These are phyloP conservation scores for Cremastinae sp. DNA, from an alignment of 2,888 invertebrate genomes.

Conservation along the genomic window DNA sequence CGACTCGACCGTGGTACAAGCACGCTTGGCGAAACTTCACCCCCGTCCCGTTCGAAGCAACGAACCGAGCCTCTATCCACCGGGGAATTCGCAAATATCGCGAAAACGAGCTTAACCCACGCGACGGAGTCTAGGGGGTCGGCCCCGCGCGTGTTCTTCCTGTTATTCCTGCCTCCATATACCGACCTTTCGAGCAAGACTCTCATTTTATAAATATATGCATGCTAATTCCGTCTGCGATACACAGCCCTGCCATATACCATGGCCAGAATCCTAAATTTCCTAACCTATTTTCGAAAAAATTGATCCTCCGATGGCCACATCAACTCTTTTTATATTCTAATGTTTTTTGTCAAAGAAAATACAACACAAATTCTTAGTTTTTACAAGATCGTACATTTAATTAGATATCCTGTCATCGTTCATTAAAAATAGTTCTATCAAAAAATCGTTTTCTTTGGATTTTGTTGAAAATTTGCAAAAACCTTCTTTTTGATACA, in stretches of 20 bases:
- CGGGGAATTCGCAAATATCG: constrained; percentile 75
- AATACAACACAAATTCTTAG: no score
- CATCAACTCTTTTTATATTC: no score
- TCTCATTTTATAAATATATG: constrained; percentile 11
- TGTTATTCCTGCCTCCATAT: constrained; percentile 47
- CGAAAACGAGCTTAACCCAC: constrained; percentile 68
- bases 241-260: constrained; percentile 18
- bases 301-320: constrained; percentile 34
- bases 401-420: no score
- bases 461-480: no score
- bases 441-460: no score
- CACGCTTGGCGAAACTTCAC: constrained; percentile 38
- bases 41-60: constrained; percentile 40
- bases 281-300: constrained; percentile 22
- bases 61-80: constrained; percentile 47
- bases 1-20: constrained; percentile 48
- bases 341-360: no score
- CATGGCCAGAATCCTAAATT: constrained; percentile 21
- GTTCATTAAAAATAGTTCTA: no score
- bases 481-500: no score
- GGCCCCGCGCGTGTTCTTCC: constrained; percentile 35
- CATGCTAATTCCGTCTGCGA: background rate
- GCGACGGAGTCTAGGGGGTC: constrained; percentile 56
- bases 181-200: constrained; percentile 6
- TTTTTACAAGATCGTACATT: no score